Evolutionary conservation across 2,888 invertebrate species (phyloP).

Genomic region (Aethes cnicana): DNA sequence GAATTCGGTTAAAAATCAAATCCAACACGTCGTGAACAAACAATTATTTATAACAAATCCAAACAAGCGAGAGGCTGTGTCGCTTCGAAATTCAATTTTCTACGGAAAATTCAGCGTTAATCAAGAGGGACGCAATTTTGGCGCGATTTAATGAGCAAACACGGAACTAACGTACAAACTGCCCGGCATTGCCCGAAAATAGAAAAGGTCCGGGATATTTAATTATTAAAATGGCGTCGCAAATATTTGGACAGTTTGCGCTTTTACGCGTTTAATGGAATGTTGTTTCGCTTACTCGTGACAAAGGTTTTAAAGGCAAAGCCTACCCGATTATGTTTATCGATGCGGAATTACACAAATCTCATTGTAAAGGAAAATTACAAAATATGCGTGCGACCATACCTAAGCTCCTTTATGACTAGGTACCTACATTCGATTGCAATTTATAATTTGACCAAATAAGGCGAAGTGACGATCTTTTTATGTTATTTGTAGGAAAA

Average conservation of each 20-base stretch:
- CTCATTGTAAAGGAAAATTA: too few species aligned
- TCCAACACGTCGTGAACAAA: too few species aligned
- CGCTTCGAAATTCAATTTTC: background rate
- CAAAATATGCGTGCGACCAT: too few species aligned
- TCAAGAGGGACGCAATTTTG: slow-evolving; percentile 15
- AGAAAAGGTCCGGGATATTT: background rate
- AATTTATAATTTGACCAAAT: too few species aligned
- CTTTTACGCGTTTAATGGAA: slow-evolving; percentile 14
- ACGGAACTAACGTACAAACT: slow-evolving; percentile 5
- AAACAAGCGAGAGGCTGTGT: background rate
- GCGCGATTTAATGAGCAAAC: slow-evolving; percentile 21
- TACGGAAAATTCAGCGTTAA: slow-evolving; percentile 7
- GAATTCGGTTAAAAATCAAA: too few species aligned
- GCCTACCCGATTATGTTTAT: too few species aligned
- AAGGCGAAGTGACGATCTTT: too few species aligned
- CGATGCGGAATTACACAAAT: too few species aligned
- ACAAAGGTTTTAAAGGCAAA: slow-evolving; percentile 16
- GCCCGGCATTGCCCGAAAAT: background rate
- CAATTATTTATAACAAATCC: background rate
- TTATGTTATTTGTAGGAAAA: too few species aligned
- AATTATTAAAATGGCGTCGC: slow-evolving; percentile 11
- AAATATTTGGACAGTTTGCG: slow-evolving; percentile 20
- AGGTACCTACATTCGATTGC: too few species aligned
- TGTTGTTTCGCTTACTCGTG: slow-evolving; percentile 7
- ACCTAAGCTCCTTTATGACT: too few species aligned